Base-by-base conservation (phyloP, 92 coral and sea anemone genomes). In the Porites divaricata region DNA sequence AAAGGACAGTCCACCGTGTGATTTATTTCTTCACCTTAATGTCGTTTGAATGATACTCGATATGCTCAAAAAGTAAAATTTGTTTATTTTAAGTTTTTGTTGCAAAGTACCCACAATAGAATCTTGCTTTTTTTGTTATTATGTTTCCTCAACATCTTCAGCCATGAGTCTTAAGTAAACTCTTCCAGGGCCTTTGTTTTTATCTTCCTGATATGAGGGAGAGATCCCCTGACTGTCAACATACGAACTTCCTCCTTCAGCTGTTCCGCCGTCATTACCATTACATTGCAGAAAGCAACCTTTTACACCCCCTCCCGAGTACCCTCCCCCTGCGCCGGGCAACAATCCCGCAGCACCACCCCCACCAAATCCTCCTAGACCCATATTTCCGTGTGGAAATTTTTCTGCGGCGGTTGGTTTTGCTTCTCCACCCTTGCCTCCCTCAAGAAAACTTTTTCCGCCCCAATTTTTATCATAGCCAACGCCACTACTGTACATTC, bases 321-420 rank as follows among this genome's bases (percentile, higher is more conserved):
- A 96, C 25, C 98, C 98, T 17, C 98, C 98, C 17, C 98, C 98
- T 14, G 89, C 98, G 4, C 98, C 98, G 19, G 98, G 96, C 63
- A 96, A 87, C 72, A 96, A 85, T 14, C 98, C 96, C n/a, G 96
- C 95, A 9, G 98, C 96, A 23, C 98, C 98, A 56, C 98, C 98
- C 59, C 98, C 98, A 53, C 98, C 98, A 64, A 96, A 96, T 13
- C 98, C 98, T 67, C 98, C 98, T 64, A 84, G 93, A 70, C 96
- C 93, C 57, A 78, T 70, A 12, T 82, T 87, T 15, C 94, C 95
- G 75, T 96, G 96, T 5, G 59, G 26, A 72, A 85, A 83, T 62
- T 10, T 8, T 54, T 16, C 67, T 25, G 75, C 65, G 67, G 92
- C 91, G 12, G 75, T 66, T 22, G 90, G 90, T 11, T 59, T 54